Conservation (phyloP, 2,797 vertebrate species). For the Macroramphosus scolopax region DNA sequence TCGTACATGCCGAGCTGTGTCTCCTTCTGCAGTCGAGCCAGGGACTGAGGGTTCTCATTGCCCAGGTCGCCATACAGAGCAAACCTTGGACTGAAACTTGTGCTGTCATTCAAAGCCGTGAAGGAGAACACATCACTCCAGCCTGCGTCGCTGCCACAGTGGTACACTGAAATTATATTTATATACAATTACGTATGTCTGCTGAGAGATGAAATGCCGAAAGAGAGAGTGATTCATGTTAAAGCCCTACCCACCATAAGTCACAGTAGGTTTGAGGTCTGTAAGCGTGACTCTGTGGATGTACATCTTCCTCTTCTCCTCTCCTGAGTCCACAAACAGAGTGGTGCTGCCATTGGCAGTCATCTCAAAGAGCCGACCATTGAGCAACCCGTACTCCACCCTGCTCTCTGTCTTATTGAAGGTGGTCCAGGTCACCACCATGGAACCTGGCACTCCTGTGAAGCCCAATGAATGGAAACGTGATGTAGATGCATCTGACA, state of each 20-base stretch:
- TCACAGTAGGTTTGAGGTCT: slow-evolving; percentile 72
- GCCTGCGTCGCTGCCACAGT: slow-evolving; percentile 83
- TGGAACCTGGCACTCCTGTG: slow-evolving; percentile 77
- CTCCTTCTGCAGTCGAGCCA: slow-evolving; percentile 85
- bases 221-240: not conserved
- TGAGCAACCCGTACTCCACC: slow-evolving; percentile 79
- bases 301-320: slow-evolving; percentile 75
- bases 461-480: slow-evolving; percentile 17
- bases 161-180: slow-evolving; percentile 77
- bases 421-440: slow-evolving; percentile 88
- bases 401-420: slow-evolving; percentile 74
- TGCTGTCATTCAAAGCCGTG: slow-evolving; percentile 76
- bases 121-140: slow-evolving; percentile 86
- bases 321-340: slow-evolving; percentile 83
- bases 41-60: slow-evolving; percentile 86
- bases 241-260: slow-evolving; percentile 77
- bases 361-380: slow-evolving; percentile 68
- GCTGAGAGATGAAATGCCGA: slow-evolving; percentile 4
- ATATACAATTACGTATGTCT: not conserved
- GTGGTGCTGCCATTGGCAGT: slow-evolving; percentile 65
- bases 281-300: slow-evolving; percentile 83
- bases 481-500: slow-evolving; percentile 22
- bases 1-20: slow-evolving; percentile 85
- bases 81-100: slow-evolving; percentile 82
- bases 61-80: slow-evolving; percentile 88